Evolutionary conservation across 64 coral and sea anemone species (phyloP), one percentile per base, ranked within the genome.

Genomic region (Stichodactyla mertensii): DNA sequence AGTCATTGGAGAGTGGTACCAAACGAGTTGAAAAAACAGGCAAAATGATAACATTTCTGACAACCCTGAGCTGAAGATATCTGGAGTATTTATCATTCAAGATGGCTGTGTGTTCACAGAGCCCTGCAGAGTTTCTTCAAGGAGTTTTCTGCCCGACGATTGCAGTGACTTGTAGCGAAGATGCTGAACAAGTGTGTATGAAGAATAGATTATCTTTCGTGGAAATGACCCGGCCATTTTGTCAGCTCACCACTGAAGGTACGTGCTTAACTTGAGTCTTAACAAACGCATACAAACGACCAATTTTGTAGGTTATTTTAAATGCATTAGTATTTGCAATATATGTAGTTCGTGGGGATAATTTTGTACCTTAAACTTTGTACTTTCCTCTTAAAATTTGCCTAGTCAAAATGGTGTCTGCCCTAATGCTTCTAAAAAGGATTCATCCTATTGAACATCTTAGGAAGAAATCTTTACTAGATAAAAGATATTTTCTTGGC

Each of bases 231-330:
- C 97, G 97, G n/a, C 97, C 97, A 9, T 99, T 99, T 82, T 99
- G 93, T 55, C 97, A 99, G 83, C 93, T 99, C 11, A 93, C 97
- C 54, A 99, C 78, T 82, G 97, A 99, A 92, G 97, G 97, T 99
- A 95, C 89, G 78, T 22, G 11, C 70, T 45, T 55, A 55, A 78
- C 5, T 20, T 55, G 54, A 11, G 27, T 74, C 12, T 4, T 23
- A 26, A 74, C n/a, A 6, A 12, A 9, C 24, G 9, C 26, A 13
- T 27, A 74, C 23, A 74, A 66, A 28, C 69, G 6, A 27, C 24
- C 7, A 31, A 74, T 5, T 8, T 74, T 31, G 1, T 10, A 74
- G 69, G 0, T 26, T 27, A 31, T 9, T 74, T 31, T 31, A n/a
- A n/a, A 14, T n/a, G 56, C 14, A 1, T 28, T 74, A 11, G 10